These are phyloP conservation scores for Xylocampa areola DNA, from an alignment of 2,888 invertebrate genomes.

Conservation along the genomic window DNA sequence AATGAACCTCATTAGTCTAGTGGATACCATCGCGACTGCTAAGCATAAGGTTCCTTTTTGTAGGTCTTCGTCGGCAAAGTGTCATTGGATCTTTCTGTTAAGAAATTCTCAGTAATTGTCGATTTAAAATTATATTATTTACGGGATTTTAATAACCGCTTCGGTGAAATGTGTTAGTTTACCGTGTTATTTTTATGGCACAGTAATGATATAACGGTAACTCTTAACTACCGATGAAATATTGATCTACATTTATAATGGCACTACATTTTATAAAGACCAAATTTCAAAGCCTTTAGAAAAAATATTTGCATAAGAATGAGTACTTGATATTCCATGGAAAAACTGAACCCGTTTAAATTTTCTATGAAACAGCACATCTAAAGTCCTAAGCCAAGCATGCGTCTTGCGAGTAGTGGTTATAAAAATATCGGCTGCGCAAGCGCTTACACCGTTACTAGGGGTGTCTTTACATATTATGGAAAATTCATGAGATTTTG, in stretches of 20 bases:
- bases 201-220: not conserved
- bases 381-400: constrained; percentile 49
- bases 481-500: constrained; percentile 8
- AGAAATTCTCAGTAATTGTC: no score
- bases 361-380: constrained; percentile 46
- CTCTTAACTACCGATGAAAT: not conserved
- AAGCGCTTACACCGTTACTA: constrained; percentile 47
- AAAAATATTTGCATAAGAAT: constrained; percentile 32
- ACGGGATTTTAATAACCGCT: no score
- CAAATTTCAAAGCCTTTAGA: constrained; percentile 1
- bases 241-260: not conserved
- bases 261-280: not conserved
- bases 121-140: no score
- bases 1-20: no score
- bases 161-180: no score
- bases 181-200: not conserved
- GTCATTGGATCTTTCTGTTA: no score
- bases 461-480: constrained; percentile 25
- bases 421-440: constrained; percentile 55
- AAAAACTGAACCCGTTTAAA: constrained; percentile 31
- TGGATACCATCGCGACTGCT: no score
- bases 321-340: constrained; percentile 17
- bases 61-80: no score
- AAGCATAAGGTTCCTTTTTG: no score
- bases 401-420: constrained; percentile 50